These are phyloP conservation scores for Hirtodrosophila confusa DNA, from an alignment of 2,888 invertebrate genomes.

Conservation along the genomic window DNA sequence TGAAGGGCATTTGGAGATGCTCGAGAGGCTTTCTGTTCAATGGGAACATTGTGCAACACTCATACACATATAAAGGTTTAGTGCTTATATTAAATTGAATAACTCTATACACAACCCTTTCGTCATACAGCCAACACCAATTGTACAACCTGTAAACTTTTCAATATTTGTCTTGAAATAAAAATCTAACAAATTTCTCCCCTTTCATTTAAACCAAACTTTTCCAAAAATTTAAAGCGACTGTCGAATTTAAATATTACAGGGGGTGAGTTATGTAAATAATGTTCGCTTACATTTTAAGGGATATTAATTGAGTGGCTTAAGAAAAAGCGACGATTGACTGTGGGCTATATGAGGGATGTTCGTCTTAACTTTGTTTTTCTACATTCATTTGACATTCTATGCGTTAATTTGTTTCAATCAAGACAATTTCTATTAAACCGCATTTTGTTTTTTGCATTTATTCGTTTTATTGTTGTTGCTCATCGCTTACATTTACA, in stretches of 20 bases:
- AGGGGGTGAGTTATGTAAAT: conserved; percentile 18
- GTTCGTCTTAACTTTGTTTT: not conserved
- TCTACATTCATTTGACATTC: no score
- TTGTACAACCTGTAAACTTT: conserved; percentile 44
- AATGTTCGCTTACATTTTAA: conserved; percentile 8
- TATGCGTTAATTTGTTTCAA: conserved; percentile 3
- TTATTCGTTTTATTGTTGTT: conserved; percentile 66
- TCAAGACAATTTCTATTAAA: conserved; percentile 3
- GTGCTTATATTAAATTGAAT: conserved; percentile 56
- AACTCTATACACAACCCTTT: conserved; percentile 24
- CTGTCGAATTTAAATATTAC: not conserved
- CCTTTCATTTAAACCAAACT: conserved; percentile 20
- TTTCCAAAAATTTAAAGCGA: not conserved
- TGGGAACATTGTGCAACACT: conserved; percentile 22
- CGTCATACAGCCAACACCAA: conserved; percentile 26
- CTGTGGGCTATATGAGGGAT: conserved; percentile 29
- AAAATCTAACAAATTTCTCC: conserved; percentile 47
- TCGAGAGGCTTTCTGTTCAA: conserved; percentile 55
- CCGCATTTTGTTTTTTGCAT: conserved; percentile 46
- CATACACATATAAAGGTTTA: conserved; percentile 39
- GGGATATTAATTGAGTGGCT: conserved; percentile 39
- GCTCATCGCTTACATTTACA: conserved; percentile 73
- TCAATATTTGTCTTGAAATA: conserved; percentile 49
- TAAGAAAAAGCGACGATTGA: conserved; percentile 2
- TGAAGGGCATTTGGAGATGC: conserved; percentile 29